Evolutionary conservation across 2,113 vertebrate species (phyloP), one percentile per base, ranked within the genome.

Genomic region (Indicator maculatus): DNA sequence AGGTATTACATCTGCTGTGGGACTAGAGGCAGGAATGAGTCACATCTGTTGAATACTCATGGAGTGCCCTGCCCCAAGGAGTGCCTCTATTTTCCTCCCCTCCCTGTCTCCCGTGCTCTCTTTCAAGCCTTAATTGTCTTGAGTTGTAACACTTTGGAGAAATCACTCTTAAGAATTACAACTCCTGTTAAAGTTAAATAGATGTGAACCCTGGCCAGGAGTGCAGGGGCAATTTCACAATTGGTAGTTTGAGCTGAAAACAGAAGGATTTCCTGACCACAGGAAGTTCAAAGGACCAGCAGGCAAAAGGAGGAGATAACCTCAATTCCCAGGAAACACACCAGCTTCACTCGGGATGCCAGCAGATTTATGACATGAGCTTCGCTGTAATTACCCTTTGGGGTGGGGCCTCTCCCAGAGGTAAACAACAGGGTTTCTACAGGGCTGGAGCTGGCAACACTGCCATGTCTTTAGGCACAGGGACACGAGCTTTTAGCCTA

Each of bases 31-130:
- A 52, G 81, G 83, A 71, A 74, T 98, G 98, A 98, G 94, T 98
- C 98, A 98, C 41, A 5, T 66, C 77, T 72, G 66, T 82, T 96
- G 71, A 76, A 86, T 61, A 90, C 69, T 55, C 87, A 90, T 78
- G 73, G 83, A 61, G 88, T 70, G 96, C 97, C 97, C 97, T 95
- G 86, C 98, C 97, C 97, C 93, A 96, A 95, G 97, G 97, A 74
- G 96, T 81, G 95, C 94, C 94, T 93, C 90, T 90, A 72, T 94
- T 97, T 96, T 91, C 81, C 84, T 93, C 91, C 85, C 91, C 91
- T 83, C 78, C 93, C 87, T 93, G 90, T 92, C 95, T 92, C 70
- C 18, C 63, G 1, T 36, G 1, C 92, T 83, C 39, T 80, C 95
- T 97, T 89, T 93, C 92, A 96, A 92, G 91, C 74, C 80, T 90